Percentiles rank a stretch among this genome's conserved stretches.
These are phyloP conservation scores for Dipus sagitta DNA, from an alignment of 2,797 vertebrate species.

Conservation along the genomic window DNA sequence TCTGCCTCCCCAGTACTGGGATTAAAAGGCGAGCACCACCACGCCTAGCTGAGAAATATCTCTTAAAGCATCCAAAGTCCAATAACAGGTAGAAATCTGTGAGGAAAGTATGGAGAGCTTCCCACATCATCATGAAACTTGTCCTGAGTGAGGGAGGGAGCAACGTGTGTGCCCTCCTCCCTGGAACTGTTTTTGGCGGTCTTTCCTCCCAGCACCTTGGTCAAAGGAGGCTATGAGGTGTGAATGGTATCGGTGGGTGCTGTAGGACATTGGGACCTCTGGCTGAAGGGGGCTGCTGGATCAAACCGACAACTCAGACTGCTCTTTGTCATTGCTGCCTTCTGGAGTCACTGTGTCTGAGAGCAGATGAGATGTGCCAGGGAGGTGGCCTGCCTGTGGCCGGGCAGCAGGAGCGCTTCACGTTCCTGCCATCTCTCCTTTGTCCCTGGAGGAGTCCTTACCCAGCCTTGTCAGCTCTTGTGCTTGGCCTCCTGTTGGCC, in stretches of 20 bases:
- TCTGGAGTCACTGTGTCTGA: background rate
- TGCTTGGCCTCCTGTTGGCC: background rate
- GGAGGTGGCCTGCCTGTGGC: background rate
- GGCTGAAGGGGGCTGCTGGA: background rate
- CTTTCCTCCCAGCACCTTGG: background rate
- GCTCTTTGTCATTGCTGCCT: too few species aligned
- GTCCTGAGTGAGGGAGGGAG: background rate
- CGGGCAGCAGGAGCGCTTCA: background rate
- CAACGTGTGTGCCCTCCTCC: background rate
- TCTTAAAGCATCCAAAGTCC: background rate
- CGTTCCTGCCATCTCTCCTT: background rate
- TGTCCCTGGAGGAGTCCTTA: too few species aligned
- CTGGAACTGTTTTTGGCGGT: background rate
- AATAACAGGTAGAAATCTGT: background rate
- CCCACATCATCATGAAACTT: background rate
- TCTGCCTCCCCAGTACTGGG: too few species aligned
- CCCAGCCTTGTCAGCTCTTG: background rate
- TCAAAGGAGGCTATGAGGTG: background rate
- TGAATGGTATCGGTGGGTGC: too few species aligned
- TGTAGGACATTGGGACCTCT: background rate
- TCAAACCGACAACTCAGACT: background rate
- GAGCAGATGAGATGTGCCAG: background rate
- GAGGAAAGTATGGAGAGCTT: background rate
- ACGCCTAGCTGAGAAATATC: background rate
- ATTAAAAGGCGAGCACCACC: too few species aligned